These are phyloP conservation scores for Disparrhopalites patrizii DNA, from an alignment of 2,888 invertebrate species.

Conservation along the genomic window DNA sequence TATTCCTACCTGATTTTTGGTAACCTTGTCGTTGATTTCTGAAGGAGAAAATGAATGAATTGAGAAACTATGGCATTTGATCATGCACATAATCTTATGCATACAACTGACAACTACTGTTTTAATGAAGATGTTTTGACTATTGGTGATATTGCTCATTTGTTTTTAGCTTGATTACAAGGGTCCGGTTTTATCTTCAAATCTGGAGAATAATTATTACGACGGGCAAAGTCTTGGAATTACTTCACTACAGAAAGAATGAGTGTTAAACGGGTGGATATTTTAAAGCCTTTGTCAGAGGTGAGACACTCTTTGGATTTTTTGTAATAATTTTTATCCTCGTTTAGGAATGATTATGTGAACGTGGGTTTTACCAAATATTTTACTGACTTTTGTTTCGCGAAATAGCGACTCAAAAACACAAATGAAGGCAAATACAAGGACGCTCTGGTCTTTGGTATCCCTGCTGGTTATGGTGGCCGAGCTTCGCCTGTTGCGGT, in stretches of 20 bases:
- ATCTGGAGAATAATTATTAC: too few relatives aligned
- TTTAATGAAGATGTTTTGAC: too few relatives aligned
- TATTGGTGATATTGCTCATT: too few relatives aligned
- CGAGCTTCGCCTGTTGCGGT: conserved; percentile 38
- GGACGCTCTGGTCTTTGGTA: conserved; percentile 39
- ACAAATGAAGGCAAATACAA: conserved; percentile 27
- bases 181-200: too few relatives aligned
- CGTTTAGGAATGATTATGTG: neutral
- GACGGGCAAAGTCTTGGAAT: too few relatives aligned
- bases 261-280: conserved; percentile 40
- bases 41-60: too few relatives aligned
- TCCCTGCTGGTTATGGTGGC: conserved; percentile 34
- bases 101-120: too few relatives aligned
- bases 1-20: too few relatives aligned
- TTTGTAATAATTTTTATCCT: neutral
- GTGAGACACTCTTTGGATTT: conserved; percentile 14
- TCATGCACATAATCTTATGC: too few relatives aligned
- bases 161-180: too few relatives aligned
- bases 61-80: too few relatives aligned
- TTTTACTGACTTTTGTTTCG: neutral
- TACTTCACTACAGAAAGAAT: conserved; percentile 27
- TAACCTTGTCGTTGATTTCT: too few relatives aligned
- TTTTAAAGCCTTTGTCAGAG: conserved; percentile 44
- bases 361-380: neutral
- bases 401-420: conserved; percentile 40